These are phyloP conservation scores for Galagoides demidoff DNA, from an alignment of 2,797 vertebrate genomes.

Conservation along the genomic window DNA sequence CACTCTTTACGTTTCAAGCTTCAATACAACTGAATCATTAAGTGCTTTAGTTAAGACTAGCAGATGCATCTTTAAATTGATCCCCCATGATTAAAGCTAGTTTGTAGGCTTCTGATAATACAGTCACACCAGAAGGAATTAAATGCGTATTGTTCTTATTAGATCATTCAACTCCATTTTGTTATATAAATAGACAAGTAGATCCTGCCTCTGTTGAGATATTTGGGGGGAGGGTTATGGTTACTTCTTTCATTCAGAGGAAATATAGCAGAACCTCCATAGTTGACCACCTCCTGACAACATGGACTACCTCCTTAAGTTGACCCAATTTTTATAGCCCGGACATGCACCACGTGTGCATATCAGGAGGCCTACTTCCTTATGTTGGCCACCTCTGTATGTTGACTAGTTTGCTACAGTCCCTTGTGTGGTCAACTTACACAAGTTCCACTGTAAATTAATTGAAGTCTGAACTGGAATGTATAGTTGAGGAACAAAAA, in stretches of 20 bases:
- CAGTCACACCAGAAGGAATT: conserved; percentile 60
- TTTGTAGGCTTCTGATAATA: conserved; percentile 69
- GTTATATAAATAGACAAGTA: conserved; percentile 30
- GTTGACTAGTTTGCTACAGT: too few relatives aligned
- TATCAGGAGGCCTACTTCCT: too few relatives aligned
- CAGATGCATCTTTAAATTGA: conserved; percentile 71
- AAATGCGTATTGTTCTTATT: conserved; percentile 68
- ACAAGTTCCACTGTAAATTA: conserved; percentile 8
- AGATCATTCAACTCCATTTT: not conserved
- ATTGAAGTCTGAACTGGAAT: conserved; percentile 42
- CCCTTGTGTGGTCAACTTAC: too few relatives aligned
- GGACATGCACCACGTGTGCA: too few relatives aligned
- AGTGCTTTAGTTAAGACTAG: conserved; percentile 75
- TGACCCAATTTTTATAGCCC: too few relatives aligned
- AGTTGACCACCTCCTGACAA: too few relatives aligned
- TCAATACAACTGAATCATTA: conserved; percentile 71
- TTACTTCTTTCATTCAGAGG: conserved; percentile 15
- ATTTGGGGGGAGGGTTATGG: not conserved
- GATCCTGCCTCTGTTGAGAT: not conserved
- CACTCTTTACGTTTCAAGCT: conserved; percentile 79
- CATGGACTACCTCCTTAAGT: too few relatives aligned
- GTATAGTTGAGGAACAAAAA: conserved; percentile 41
- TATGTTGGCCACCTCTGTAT: too few relatives aligned
- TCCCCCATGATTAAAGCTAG: conserved; percentile 67
- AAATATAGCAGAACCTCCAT: not conserved